Evolutionary conservation across 2,888 invertebrate genomes (phyloP), one percentile per base, ranked within the genome.

Genomic region (Podabrus alpinus): DNA sequence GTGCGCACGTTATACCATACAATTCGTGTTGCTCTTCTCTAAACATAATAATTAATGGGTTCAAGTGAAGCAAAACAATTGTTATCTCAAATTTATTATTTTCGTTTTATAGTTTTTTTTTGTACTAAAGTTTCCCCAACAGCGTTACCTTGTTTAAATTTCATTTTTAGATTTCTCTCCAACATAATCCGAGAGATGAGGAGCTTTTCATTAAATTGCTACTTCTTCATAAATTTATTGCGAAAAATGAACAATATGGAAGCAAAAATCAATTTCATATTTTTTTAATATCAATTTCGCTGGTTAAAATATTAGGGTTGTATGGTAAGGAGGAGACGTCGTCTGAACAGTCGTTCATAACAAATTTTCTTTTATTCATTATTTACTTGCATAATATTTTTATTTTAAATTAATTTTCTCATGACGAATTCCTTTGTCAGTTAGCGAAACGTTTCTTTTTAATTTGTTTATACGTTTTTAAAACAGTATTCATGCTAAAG

Each of bases 21-120:
- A 24, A n/a, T 60, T 62, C 66, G 66, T 71, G 68, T 69, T 69
- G 73, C 69, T 60, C 66, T 64, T 76, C 60, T 71, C 73, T 70
- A 60, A 19, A 60, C 17, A 71, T 71, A 78, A 45, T 45, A 45
- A 78, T 78, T 77, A 79, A 79, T 79, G 78, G 71, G 76, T 69
- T 75, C 76, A 77, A 78, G 77, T 77, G 75, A 75, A 73, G 75
- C 74, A 74, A 78, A 78, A 79, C 79, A 79, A 79, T 79, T 79
- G 78, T 77, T 74, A 73, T 77, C 77, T 78, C 74, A 71, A 74
- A 79, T 79, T 79, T 79, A 79, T 79, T 72, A 76, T 78, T 74
- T 78, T 74, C 73, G 76, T 78, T 79, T 69, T 62, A 61, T 60
- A 66, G 77, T 78, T 74, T 78, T 74, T 74, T 77, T 79, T 78